phyloP scores from a whole-genome alignment of 2,113 vertebrate genomes.

The Serranochromis macrocephalus region DNA sequence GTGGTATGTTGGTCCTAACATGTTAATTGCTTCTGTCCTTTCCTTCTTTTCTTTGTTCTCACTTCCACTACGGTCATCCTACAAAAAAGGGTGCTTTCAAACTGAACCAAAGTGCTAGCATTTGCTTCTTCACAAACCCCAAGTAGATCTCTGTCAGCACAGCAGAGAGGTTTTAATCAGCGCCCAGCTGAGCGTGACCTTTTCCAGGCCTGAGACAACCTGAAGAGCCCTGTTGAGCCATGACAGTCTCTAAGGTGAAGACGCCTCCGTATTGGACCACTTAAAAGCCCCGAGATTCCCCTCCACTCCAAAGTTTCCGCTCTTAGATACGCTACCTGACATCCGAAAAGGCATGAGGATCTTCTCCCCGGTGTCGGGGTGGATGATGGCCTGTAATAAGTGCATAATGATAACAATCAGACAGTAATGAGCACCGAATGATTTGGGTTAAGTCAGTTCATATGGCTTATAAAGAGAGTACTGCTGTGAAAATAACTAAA shows the following conservation, averaged over 20 bases:
- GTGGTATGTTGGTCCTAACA: neutral
- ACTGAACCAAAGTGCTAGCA: conserved; percentile 42
- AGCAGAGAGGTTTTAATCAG: conserved; percentile 68
- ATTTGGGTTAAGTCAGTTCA: neutral
- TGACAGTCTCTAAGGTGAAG: conserved; percentile 41
- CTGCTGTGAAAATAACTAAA: neutral
- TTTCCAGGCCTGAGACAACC: conserved; percentile 53
- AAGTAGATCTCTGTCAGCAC: conserved; percentile 30
- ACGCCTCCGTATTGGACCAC: conserved; percentile 33
- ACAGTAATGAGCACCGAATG: neutral
- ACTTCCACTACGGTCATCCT: neutral
- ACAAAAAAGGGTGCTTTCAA: conserved; percentile 34
- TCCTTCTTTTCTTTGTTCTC: neutral
- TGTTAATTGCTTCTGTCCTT: neutral
- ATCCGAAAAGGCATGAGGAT: conserved; percentile 96
- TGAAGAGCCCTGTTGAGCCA: conserved; percentile 38
- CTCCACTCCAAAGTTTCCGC: neutral
- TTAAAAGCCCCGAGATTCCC: conserved; percentile 49
- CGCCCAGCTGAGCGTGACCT: conserved; percentile 72
- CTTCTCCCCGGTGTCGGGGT: conserved; percentile 91
- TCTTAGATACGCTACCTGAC: conserved; percentile 78
- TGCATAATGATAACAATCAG: neutral
- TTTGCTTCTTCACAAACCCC: conserved; percentile 11
- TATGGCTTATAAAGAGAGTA: neutral
- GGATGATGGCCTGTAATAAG: conserved; percentile 83